These are phyloP conservation scores for Nomada hirtipes DNA, from an alignment of 2,888 invertebrate genomes.

Conservation along the genomic window DNA sequence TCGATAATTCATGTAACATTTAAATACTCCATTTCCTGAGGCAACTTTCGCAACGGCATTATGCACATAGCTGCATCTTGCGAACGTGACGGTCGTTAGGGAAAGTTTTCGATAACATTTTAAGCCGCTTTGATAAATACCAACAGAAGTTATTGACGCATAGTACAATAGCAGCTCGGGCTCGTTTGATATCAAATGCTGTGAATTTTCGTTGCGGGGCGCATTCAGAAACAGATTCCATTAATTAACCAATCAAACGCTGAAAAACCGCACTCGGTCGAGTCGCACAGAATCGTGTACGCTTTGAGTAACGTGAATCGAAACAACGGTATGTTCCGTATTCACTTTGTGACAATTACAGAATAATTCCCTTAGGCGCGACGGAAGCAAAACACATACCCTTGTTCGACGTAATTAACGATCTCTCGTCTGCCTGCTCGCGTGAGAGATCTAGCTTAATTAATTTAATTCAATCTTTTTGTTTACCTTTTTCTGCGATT, in stretches of 20 bases:
- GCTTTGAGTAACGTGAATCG: slow-evolving; percentile 41
- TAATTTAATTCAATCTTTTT: neutral
- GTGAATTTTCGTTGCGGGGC: neutral
- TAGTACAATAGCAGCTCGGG: neutral
- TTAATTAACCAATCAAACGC: slow-evolving; percentile 73
- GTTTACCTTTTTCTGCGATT: neutral
- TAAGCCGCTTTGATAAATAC: neutral
- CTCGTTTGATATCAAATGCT: slow-evolving; percentile 33
- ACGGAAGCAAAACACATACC: slow-evolving; percentile 16
- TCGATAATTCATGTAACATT: slow-evolving; percentile 9
- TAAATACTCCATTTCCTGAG: neutral
- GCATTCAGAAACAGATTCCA: slow-evolving; percentile 50
- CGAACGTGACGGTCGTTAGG: neutral
- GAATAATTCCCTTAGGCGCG: slow-evolving; percentile 18
- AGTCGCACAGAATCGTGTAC: neutral
- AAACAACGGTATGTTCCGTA: slow-evolving; percentile 26
- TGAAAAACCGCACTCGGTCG: slow-evolving; percentile 47
- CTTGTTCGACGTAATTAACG: slow-evolving; percentile 30
- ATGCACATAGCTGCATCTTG: neutral
- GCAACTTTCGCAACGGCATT: neutral
- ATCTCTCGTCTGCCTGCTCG: neutral
- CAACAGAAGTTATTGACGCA: slow-evolving; percentile 10
- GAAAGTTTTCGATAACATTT: neutral
- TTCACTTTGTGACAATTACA: slow-evolving; percentile 47
- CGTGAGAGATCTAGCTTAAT: slow-evolving; percentile 7